These are phyloP conservation scores for Augochlora pura DNA, from an alignment of 1,140 invertebrate species.

Conservation along the genomic window DNA sequence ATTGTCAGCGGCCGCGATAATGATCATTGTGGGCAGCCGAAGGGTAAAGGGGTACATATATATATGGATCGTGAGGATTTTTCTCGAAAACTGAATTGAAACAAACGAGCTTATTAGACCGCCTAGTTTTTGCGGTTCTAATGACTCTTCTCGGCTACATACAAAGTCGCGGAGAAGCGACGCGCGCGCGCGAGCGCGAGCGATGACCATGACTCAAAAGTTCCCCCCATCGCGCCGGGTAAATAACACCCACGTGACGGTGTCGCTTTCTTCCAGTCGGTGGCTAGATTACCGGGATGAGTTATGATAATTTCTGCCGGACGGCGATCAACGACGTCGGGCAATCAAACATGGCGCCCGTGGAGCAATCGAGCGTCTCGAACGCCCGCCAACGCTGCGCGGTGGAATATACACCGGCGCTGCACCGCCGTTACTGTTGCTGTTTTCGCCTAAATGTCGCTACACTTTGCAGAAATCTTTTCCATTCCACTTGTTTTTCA, in stretches of 20 bases:
- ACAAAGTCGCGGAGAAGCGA: constrained; percentile 51
- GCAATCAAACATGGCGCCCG: constrained; percentile 77
- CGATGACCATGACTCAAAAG: constrained; percentile 66
- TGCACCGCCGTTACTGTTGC: constrained; percentile 1
- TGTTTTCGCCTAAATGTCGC: constrained; percentile 30
- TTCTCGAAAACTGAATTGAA: constrained; percentile 51
- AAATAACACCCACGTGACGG: constrained; percentile 71
- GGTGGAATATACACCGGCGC: constrained; percentile 56
- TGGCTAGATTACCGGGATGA: constrained; percentile 75
- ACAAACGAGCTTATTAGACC: constrained; percentile 47
- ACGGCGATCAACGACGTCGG: constrained; percentile 76
- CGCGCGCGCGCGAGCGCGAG: constrained; percentile 25
- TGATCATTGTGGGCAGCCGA: not conserved
- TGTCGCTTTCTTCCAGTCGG: constrained; percentile 74
- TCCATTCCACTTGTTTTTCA: no score
- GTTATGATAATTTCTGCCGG: constrained; percentile 77
- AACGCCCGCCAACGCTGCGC: constrained; percentile 70
- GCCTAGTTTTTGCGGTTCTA: constrained; percentile 53
- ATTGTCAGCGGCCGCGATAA: not conserved
- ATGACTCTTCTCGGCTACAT: constrained; percentile 58
- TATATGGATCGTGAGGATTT: constrained; percentile 41
- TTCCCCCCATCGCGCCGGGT: constrained; percentile 58
- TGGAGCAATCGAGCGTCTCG: constrained; percentile 72
- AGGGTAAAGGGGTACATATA: not conserved
- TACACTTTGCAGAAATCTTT: constrained; percentile 6